These are phyloP conservation scores for Agriopis leucophaearia DNA, from an alignment of 2,888 invertebrate species.

Conservation along the genomic window DNA sequence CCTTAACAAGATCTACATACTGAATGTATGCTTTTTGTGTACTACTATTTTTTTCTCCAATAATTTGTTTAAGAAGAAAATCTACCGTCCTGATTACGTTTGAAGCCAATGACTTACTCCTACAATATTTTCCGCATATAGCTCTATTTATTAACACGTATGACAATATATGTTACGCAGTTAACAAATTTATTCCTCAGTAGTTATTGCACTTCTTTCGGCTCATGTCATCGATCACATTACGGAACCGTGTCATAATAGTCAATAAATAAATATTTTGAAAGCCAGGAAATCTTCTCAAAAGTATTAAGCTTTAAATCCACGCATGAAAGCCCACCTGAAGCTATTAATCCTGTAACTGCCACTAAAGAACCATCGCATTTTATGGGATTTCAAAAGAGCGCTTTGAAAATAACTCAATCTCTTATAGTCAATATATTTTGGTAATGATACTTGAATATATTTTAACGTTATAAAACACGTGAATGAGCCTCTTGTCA, in stretches of 20 bases:
- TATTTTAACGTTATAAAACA: not conserved
- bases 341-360: conserved; percentile 34
- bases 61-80: no score
- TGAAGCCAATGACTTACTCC: no score
- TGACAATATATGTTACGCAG: no score
- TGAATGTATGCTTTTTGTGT: no score
- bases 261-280: not conserved
- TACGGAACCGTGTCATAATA: not conserved
- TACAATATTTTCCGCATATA: no score
- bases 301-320: conserved; percentile 6
- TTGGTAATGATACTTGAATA: conserved; percentile 11
- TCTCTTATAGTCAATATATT: conserved; percentile 4
- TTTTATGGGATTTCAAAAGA: conserved; percentile 55
- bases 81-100: no score
- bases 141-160: no score
- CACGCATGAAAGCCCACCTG: conserved; percentile 26
- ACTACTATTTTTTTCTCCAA: no score
- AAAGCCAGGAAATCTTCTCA: conserved; percentile 9
- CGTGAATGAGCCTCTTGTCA: not conserved
- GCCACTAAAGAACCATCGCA: conserved; percentile 51
- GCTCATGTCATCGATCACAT: no score
- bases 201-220: no score
- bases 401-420: conserved; percentile 44
- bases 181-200: no score
- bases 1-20: no score